phyloP scores from a whole-genome alignment of 2,797 vertebrate species.

The Fundulus diaphanus region DNA sequence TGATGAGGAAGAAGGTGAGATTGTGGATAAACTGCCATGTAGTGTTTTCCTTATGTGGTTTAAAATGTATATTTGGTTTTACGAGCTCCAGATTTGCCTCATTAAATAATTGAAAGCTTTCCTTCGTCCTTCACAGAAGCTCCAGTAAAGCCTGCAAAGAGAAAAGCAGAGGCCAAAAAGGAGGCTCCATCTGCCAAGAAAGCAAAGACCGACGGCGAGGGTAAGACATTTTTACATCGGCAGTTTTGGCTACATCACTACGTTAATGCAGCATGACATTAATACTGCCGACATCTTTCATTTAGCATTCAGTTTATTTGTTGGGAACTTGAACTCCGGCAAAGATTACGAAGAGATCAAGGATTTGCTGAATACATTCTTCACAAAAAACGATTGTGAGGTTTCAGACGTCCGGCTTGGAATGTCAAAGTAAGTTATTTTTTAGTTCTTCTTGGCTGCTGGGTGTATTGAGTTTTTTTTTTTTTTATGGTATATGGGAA shows the following conservation, averaged over 20 bases:
- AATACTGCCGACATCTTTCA: rapidly evolving
- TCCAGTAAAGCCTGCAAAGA: conserved; percentile 86
- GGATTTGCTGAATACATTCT: conserved; percentile 85
- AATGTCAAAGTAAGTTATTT: conserved; percentile 82
- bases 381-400: conserved; percentile 89
- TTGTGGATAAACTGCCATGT: background rate
- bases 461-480: background rate
- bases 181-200: conserved; percentile 91
- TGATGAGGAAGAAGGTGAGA: conserved; percentile 75
- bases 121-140: conserved; percentile 66
- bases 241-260: background rate
- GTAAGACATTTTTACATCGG: conserved; percentile 57
- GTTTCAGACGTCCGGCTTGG: conserved; percentile 89
- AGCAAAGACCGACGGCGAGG: conserved; percentile 85
- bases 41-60: background rate
- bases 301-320: conserved; percentile 84
- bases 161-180: conserved; percentile 88
- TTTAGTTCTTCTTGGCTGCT: rapidly evolving
- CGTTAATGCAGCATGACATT: background rate
- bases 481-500: too few relatives aligned
- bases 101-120: too few relatives aligned
- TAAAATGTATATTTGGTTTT: background rate
- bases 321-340: conserved; percentile 87
- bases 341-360: conserved; percentile 93
- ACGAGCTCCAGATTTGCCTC: background rate